These are phyloP conservation scores for Poecile montanus DNA, from an alignment of 2,797 vertebrate species.

Conservation along the genomic window DNA sequence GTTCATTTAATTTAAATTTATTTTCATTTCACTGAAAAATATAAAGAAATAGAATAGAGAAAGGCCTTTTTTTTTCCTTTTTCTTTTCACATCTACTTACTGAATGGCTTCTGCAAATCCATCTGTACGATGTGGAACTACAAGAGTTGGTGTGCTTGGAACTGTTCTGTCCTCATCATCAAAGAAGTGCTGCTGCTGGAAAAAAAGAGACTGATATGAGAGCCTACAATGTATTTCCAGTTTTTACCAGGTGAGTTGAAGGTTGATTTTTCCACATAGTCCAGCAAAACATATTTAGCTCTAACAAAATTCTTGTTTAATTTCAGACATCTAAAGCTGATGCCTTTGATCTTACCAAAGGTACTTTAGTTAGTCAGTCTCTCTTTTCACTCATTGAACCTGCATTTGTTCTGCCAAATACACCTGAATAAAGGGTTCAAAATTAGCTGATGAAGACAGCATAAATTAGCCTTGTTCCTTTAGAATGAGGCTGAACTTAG, in stretches of 20 bases:
- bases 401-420: not conserved
- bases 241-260: not conserved
- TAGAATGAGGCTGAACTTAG: not conserved
- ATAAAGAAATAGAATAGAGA: not conserved
- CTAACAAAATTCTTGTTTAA: not conserved
- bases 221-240: not conserved
- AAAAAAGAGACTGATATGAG: conserved; percentile 30
- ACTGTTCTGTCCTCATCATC: conserved; percentile 97
- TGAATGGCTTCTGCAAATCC: conserved; percentile 93
- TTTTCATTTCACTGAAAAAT: not conserved
- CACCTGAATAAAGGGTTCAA: not conserved
- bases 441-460: not conserved
- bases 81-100: conserved; percentile 77
- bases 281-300: not conserved
- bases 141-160: conserved; percentile 91
- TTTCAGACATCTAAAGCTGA: not conserved
- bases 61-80: not conserved
- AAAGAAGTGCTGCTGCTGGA: conserved; percentile 88
- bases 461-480: not conserved
- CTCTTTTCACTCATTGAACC: not conserved
- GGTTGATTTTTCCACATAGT: not conserved
- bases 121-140: conserved; percentile 90
- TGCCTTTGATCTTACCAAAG: not conserved
- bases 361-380: not conserved
- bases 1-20: not conserved